Base-by-base conservation (phyloP, 2,888 invertebrate species). In the Lithophane leautieri region DNA sequence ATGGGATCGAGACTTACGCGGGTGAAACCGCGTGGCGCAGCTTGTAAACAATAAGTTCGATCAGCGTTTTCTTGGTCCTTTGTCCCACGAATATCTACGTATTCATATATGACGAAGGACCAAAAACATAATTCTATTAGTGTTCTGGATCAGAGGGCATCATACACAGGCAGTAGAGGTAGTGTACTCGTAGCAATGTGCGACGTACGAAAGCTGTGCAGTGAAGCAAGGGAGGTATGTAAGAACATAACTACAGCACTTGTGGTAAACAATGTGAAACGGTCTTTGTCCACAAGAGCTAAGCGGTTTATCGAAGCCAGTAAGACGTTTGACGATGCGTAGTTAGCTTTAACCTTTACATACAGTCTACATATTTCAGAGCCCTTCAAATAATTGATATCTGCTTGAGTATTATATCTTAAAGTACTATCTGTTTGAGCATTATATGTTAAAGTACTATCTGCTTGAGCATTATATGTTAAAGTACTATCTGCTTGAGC, bases 311-410 rank as follows among this genome's bases (percentile, higher is more conserved):
- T 12, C 6, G 4, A 40, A 50, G 50, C 22, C 22, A 50, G 50
- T 50, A 14, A 52, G 9, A 52, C 7, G 2, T 22, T 4, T 12
- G 22, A 52, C 25, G 12, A 34, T 6, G n/a, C 34, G 50, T 14
- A 12, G 44, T 40, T 34, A 63, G 54, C 40, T 14, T 40, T 16
- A 63, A 56, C 47, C 22, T 56, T 40, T n/a, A 40, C 3, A 58
- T 28, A 63, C 22, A 25, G 34, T 40, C 2, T 9, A 22, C 8
- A 50, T 34, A 63, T 63, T 56, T 47, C 16, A n/a, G 12, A 50
- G 8, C 50, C 50, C 63, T 75, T 75, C 42, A 65, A 75, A 42
- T 75, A 42, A 65, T 40, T 65, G 0, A 50, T 42, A 34, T 34
- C 34, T 34, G 34, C 16, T 1, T 34, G 34, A 34, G 34, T 3